Conservation (phyloP, 1,140 invertebrate species). For the Pentalonia nigronervosa region DNA sequence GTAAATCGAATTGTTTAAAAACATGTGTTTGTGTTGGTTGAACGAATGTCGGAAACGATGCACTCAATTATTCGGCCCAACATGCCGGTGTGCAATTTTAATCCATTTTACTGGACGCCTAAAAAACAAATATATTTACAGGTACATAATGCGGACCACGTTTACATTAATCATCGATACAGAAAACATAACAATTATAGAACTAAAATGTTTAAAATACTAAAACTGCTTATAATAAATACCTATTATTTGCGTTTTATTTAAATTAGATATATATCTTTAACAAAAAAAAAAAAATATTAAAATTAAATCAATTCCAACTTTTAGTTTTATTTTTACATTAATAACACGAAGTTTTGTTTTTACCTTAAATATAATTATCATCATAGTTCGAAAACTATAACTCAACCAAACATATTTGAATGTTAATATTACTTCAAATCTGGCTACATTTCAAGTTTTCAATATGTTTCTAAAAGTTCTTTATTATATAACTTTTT, state of each 20-base stretch:
- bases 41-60: neutral
- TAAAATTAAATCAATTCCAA: neutral
- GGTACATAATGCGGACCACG: neutral
- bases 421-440: neutral
- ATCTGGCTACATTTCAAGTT: neutral
- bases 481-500: neutral
- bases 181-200: neutral
- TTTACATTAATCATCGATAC: neutral
- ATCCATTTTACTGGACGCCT: neutral
- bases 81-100: neutral
- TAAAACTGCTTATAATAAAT: too few species aligned
- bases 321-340: neutral
- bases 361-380: neutral
- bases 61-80: neutral
- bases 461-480: neutral
- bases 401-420: conserved; percentile 17
- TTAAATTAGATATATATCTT: neutral
- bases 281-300: neutral
- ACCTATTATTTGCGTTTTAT: neutral
- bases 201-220: neutral
- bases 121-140: neutral
- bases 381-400: neutral
- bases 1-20: neutral
- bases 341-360: neutral
- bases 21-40: neutral